Evolutionary conservation across 1,140 invertebrate species (phyloP), one percentile per base, ranked within the genome.

Genomic region (Lepeophtheirus salmonis): DNA sequence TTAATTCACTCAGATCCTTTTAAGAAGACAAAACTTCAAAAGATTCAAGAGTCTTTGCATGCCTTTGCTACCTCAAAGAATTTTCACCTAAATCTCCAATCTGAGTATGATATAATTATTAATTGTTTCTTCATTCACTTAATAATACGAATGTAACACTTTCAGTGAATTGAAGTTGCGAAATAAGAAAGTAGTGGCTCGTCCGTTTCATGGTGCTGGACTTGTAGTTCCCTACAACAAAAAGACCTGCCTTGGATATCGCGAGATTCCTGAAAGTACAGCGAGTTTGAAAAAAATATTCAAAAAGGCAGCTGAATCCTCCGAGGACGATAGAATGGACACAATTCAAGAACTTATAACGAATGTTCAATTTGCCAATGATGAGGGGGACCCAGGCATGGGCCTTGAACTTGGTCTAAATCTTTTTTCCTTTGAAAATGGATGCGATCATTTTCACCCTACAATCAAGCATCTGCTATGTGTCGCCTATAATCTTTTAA

Each of bases 331-430:
- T 55, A 64, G 71, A 74, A 63, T 74, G 80, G 63, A 78, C 74
- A 60, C 80, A 6, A 68, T 94, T 2, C 82, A 89, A 64, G 81
- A 83, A 64, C 71, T 89, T 6, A 77, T 89, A 22, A 86, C 82
- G 30, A 79, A 79, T 65, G 80, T 86, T 4, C 86, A 80, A 67
- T 90, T 90, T 70, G 88, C 89, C 1, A 82, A 84, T 63, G 90
- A 95, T 70, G 90, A 95, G 71, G 89, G 85, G 69, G 90, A 95
- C 71, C 92, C 90, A 74, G 90, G 89, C 0, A 89, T 85, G 54
- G 83, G 86, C 3, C 67, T 95, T 1, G 89, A 96, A 72, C 72
- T 90, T 22, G 89, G 86, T 0, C 78, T 89, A 26, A 80, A 89
- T 71, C 69, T 94, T 16, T 88, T 95, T 67, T 80, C 76, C 62